Evolutionary conservation across 2,113 vertebrate genomes (phyloP), one percentile per base, ranked within the genome.

Genomic region (Nerophis lumbriciformis): DNA sequence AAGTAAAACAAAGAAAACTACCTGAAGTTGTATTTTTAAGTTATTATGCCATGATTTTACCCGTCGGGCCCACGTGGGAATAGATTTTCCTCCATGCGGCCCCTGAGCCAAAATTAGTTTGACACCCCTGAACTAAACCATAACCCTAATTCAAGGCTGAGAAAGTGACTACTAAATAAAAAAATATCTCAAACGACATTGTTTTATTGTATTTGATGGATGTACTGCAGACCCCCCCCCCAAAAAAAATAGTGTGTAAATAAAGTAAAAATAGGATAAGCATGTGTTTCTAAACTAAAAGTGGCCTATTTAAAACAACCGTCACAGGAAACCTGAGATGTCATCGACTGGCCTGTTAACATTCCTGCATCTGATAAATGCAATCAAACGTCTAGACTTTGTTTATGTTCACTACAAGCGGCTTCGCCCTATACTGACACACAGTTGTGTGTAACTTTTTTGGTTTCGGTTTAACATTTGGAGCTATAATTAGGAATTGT

Each of bases 391-490:
- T 75, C 72, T 59, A 74, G 73, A 80, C 75, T 19, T 16, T 69
- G 69, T 82, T 85, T 90, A 80, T 45, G 59, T 16, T 19, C n/a
- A 48, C 42, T 53, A 53, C 53, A 82, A 63, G 65, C 53, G 47
- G 39, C 56, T 51, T 35, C 53, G 58, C 48, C 15, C 42, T 47
- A 42, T 36, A 42, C 53, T 72, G 56, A 67, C 51, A 50, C 39
- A 42, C 8, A 9, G 39, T 9, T 42, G 39, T 8, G 39, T 42
- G 7, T 10, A 42, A 42, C 39, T 42, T 39, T 39, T 42, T 9
- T 42, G 1, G 28, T 28, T 28, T 42, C 10, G 7, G 12, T 12
- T 45, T 5, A 45, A 12, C 42, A 45, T 57, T 11, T 6, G 44
- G 0, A 57, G 42, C 55, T 57, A 11, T 57, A 13, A 19, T 19